Evolutionary conservation across 2,888 invertebrate genomes (phyloP), one percentile per base, ranked within the genome.

Genomic region (Deladenus siricidicola): DNA sequence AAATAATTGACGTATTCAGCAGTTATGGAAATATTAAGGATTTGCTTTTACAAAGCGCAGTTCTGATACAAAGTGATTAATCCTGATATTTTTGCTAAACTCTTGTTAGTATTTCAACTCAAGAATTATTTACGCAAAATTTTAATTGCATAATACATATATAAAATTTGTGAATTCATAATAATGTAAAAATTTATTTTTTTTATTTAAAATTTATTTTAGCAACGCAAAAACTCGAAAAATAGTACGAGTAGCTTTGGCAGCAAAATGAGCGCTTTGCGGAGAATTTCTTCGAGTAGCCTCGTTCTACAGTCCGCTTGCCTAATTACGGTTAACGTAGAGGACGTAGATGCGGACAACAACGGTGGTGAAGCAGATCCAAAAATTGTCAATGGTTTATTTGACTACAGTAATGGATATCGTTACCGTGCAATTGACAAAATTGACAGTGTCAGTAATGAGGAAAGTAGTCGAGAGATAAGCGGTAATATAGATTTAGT

Each of bases 301-400:
- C 19, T 53, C 19, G 39, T 53, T 6, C 42, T 53, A 53, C 53
- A 55, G 14, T 34, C 39, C 39, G 39, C 39, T 34, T 34, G 39
- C 14, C 39, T 34, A 10, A 34, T 34, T 14, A 34, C 39, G 6
- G 39, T 34, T 10, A 14, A 34, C 14, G 39, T 10, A 6, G 14
- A 10, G 8, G 39, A 34, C 14, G 39, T 6, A 6, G 39, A 34
- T 34, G 14, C 6, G 39, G 6, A 10, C 14, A 14, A 34, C 6
- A 14, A 14, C 14, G 39, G 14, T 14, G 6, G 39, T 34, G 39
- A 34, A 34, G 8, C 14, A 14, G 39, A 34, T 34, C 8, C 6
- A 10, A 14, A 34, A 34, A 34, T 6, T 14, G 39, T 34, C 6
- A 34, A 34, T 34, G 14, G 39, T 6, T 34, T 34, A 34, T 10